phyloP scores from a whole-genome alignment of 92 coral and sea anemone genomes.

The Desmophyllum pertusum region DNA sequence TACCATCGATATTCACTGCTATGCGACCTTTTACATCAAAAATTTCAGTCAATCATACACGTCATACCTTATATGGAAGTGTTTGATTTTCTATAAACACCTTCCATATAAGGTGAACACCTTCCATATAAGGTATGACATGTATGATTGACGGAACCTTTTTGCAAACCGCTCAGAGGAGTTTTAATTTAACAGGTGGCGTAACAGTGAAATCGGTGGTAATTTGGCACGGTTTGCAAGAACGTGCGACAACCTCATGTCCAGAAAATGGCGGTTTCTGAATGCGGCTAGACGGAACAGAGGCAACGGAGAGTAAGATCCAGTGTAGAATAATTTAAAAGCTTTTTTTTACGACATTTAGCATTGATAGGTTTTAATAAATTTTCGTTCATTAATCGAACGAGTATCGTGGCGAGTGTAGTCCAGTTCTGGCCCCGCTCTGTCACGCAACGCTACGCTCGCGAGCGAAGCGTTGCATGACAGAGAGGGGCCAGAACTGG shows the following conservation, averaged over 20 bases:
- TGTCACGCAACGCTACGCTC: neutral
- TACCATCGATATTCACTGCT: too few relatives aligned
- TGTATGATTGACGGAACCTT: too few relatives aligned
- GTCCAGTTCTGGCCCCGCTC: neutral
- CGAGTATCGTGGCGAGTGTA: neutral
- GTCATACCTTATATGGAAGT: too few relatives aligned
- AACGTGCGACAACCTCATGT: neutral
- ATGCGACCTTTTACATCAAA: too few relatives aligned
- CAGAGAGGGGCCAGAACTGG: too few relatives aligned
- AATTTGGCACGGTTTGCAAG: neutral
- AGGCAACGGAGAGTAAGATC: neutral
- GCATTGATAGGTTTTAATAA: slow-evolving; percentile 4
- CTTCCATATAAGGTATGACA: too few relatives aligned
- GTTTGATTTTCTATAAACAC: too few relatives aligned
- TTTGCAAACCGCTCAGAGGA: too few relatives aligned
- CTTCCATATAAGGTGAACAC: too few relatives aligned
- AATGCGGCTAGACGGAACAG: neutral
- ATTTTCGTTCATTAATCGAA: slow-evolving; percentile 3
- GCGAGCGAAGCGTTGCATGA: neutral
- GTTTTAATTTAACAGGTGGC: too few relatives aligned
- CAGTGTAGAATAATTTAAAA: neutral
- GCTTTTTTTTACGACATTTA: slow-evolving; percentile 8
- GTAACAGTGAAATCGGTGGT: too few relatives aligned
- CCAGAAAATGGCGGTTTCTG: neutral
- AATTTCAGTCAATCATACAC: too few relatives aligned